Evolutionary conservation across 2,113 vertebrate species (phyloP).

Genomic region (Aepyceros melampus): DNA sequence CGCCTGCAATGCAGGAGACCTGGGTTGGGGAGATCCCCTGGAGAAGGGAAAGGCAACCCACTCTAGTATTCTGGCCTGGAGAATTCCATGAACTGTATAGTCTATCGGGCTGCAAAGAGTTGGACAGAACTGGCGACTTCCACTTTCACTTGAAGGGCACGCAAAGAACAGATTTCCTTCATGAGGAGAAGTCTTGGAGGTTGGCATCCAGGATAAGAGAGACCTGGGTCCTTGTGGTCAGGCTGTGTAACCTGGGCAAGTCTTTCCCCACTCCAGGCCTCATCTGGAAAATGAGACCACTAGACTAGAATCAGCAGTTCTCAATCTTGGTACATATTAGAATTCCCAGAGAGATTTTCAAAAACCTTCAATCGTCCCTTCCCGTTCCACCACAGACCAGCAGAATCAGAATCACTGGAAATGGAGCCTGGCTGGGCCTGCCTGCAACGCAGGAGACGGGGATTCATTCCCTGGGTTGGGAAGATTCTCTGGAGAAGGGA

Average conservation of each 20-base stretch:
- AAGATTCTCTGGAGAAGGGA: background rate
- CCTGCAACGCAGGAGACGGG: background rate
- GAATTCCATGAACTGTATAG: background rate
- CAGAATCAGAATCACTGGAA: background rate
- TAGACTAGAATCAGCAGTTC: background rate
- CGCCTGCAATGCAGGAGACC: background rate
- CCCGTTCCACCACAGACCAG: background rate
- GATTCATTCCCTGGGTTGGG: background rate
- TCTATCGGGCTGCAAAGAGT: fast-evolving
- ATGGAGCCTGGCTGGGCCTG: background rate
- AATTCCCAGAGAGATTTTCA: background rate
- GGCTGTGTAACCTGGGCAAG: background rate
- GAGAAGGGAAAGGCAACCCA: background rate
- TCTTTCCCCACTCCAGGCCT: background rate
- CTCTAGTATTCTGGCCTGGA: background rate
- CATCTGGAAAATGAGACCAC: background rate
- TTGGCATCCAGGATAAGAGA: background rate
- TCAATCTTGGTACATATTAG: background rate
- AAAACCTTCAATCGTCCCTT: background rate
- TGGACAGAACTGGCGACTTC: background rate
- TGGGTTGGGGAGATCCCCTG: background rate
- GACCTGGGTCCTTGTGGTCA: background rate
- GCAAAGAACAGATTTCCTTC: background rate
- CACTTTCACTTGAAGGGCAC: background rate
- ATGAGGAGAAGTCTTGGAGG: background rate